Evolutionary conservation across 1,140 invertebrate genomes (phyloP).

Genomic region (Idris sp.): DNA sequence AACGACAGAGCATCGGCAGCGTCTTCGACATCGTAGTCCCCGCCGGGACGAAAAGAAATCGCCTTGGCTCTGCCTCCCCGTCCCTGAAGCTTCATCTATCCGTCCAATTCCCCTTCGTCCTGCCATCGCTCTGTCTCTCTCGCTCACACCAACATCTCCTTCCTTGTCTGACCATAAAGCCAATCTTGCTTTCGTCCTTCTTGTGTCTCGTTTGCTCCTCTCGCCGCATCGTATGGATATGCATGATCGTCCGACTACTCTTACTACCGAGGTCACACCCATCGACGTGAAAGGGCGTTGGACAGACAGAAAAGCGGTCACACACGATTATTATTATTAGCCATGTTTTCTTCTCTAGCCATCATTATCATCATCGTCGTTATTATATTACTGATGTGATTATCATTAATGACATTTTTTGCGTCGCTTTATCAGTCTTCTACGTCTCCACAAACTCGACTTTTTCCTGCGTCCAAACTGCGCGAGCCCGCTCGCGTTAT

Average conservation of each 20-base stretch:
- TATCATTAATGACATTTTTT: constrained; percentile 54
- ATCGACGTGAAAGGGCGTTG: constrained; percentile 64
- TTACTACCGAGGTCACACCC: constrained; percentile 64
- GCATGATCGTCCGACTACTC: constrained; percentile 62
- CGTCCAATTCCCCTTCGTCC: constrained; percentile 31
- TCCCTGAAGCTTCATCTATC: constrained; percentile 35
- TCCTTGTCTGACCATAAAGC: constrained; percentile 2
- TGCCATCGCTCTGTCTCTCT: constrained; percentile 6
- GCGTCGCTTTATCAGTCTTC: constrained; percentile 27
- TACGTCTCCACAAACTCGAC: constrained; percentile 11
- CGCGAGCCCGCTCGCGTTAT: not conserved
- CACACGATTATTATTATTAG: constrained; percentile 52
- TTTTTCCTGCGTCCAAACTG: constrained; percentile 15
- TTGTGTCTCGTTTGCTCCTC: constrained; percentile 57
- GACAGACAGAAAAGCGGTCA: constrained; percentile 63
- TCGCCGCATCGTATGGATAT: constrained; percentile 61
- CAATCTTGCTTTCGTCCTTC: constrained; percentile 17
- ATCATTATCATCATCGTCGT: constrained; percentile 32
- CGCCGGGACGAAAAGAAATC: constrained; percentile 59
- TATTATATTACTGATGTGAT: constrained; percentile 38
- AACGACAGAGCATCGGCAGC: constrained; percentile 69
- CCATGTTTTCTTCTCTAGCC: constrained; percentile 16
- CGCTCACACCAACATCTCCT: constrained; percentile 9
- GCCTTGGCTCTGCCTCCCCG: constrained; percentile 26
- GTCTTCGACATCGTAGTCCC: constrained; percentile 66